These are phyloP conservation scores for Erithacus rubecula DNA, from an alignment of 2,797 vertebrate genomes.

Conservation along the genomic window DNA sequence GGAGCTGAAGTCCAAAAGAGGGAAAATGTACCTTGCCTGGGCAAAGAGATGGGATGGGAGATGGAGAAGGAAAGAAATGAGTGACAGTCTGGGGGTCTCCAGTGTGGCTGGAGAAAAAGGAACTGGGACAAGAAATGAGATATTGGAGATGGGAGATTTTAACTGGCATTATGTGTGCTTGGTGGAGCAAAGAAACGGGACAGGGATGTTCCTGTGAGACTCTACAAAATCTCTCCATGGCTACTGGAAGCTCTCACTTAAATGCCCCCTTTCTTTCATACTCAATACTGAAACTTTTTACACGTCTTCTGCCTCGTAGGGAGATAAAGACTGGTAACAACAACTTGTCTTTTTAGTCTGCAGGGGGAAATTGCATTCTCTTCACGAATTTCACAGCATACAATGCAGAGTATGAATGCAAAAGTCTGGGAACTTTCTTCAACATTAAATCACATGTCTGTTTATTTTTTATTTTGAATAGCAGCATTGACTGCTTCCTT, in stretches of 20 bases:
- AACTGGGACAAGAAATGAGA: not conserved
- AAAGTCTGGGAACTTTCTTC: slow-evolving; percentile 42
- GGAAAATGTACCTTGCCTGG: not conserved
- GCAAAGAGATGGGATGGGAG: not conserved
- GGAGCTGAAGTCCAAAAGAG: not conserved
- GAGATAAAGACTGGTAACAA: not conserved
- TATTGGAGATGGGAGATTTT: not conserved
- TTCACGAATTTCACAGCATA: not conserved
- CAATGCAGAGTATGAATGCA: not conserved
- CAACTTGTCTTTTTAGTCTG: not conserved
- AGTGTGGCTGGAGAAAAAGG: not conserved
- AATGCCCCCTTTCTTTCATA: not conserved
- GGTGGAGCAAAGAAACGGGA: not conserved
- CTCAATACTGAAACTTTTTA: not conserved
- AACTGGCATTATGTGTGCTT: not conserved
- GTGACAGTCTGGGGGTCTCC: not conserved
- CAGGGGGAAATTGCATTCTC: not conserved
- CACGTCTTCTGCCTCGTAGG: not conserved
- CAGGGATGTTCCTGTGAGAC: not conserved
- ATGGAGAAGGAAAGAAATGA: not conserved
- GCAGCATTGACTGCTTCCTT: slow-evolving; percentile 34
- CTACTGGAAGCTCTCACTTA: not conserved
- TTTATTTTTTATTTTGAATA: slow-evolving; percentile 32
- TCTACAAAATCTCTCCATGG: not conserved
- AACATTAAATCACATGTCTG: slow-evolving; percentile 36